Evolutionary conservation across 2,888 invertebrate genomes (phyloP).

Genomic region (Pachydiplax longipennis): DNA sequence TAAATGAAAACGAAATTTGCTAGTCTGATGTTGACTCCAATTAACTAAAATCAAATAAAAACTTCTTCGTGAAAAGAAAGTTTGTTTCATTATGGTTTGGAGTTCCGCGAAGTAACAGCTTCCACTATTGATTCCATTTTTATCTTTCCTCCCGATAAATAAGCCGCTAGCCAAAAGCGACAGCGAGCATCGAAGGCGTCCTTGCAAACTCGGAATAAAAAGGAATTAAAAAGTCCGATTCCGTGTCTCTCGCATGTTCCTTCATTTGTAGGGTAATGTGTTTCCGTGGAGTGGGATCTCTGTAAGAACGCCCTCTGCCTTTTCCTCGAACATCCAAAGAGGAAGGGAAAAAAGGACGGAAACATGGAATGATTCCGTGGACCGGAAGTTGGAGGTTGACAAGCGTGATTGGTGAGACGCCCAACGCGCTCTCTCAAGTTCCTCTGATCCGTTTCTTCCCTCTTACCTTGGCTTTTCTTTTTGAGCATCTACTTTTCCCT

Average conservation of each 20-base stretch:
- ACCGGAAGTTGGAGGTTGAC: constrained; percentile 24
- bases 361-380: background rate
- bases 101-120: too few relatives aligned
- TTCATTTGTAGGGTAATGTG: constrained; percentile 1
- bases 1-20: too few relatives aligned
- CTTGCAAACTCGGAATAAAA: background rate
- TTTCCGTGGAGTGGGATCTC: background rate
- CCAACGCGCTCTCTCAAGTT: background rate
- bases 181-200: background rate
- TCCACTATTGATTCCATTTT: too few relatives aligned
- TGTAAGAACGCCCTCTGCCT: background rate
- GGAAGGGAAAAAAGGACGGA: background rate
- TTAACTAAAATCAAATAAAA: too few relatives aligned
- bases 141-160: background rate
- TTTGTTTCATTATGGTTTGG: too few relatives aligned
- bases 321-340: background rate
- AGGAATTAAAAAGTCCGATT: background rate
- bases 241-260: background rate
- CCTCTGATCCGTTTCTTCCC: background rate
- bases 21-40: too few relatives aligned
- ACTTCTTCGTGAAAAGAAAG: too few relatives aligned
- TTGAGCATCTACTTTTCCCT: background rate
- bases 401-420: background rate
- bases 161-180: background rate
- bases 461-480: background rate